Percentiles rank a stretch among this genome's conserved stretches.
Evolutionary conservation across 2,888 invertebrate genomes (phyloP).

Genomic region (Caenorhabditis plicata): DNA sequence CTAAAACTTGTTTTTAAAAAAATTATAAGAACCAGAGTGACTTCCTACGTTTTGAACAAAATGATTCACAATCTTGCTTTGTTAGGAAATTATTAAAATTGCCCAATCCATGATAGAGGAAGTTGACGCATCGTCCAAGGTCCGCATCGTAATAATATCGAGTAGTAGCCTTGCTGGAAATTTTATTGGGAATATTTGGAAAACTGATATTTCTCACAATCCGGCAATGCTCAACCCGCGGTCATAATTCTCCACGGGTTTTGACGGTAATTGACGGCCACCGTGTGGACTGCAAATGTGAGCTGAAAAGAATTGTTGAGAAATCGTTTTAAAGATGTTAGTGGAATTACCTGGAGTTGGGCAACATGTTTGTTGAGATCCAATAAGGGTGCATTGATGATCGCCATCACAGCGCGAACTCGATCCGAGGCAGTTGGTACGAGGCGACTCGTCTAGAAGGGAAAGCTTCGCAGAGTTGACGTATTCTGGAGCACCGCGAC

Average conservation of each 20-base stretch:
- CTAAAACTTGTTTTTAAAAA: constrained; percentile 28
- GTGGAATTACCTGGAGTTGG: constrained; percentile 42
- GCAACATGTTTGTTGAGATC: constrained; percentile 57
- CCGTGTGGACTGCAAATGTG: constrained; percentile 55
- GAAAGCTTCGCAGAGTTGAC: constrained; percentile 41
- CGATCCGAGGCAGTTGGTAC: constrained; percentile 53
- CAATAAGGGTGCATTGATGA: constrained; percentile 53
- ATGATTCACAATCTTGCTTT: constrained; percentile 59
- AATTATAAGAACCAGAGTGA: too few relatives aligned
- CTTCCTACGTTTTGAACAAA: constrained; percentile 57
- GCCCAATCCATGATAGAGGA: constrained; percentile 59
- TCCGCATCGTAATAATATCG: constrained; percentile 60
- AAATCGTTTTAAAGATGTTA: background rate
- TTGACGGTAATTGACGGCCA: constrained; percentile 44
- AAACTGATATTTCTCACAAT: constrained; percentile 21
- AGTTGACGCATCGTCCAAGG: constrained; percentile 57
- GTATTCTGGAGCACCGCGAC: constrained; percentile 53
- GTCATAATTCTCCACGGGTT: constrained; percentile 54
- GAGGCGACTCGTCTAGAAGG: constrained; percentile 56
- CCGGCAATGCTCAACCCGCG: constrained; percentile 43
- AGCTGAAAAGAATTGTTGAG: constrained; percentile 17
- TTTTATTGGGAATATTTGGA: background rate
- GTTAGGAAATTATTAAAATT: constrained; percentile 62
- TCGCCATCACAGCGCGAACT: constrained; percentile 51
- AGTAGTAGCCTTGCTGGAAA: constrained; percentile 44